phyloP scores from a whole-genome alignment of 2,888 invertebrate species.

The Agriopis leucophaearia region DNA sequence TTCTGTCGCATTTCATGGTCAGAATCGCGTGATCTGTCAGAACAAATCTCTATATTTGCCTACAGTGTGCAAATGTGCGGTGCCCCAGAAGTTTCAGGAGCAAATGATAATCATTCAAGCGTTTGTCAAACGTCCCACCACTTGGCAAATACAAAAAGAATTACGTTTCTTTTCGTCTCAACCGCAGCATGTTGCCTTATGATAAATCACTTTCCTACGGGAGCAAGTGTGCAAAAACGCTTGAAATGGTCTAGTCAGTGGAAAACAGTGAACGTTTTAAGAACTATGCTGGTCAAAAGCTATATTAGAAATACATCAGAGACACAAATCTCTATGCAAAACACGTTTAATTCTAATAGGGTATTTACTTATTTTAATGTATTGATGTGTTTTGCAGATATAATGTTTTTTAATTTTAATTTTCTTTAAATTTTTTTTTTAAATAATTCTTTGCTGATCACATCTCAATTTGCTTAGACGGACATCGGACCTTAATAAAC shows the following conservation, averaged over 20 bases:
- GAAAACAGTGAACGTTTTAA: conserved; percentile 19
- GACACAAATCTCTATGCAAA: no score
- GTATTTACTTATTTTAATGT: no score
- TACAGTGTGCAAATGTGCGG: conserved; percentile 10
- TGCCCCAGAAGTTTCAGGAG: conserved; percentile 31
- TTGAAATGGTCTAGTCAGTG: conserved; percentile 49
- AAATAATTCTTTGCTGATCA: no score
- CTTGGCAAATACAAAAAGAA: conserved; percentile 80
- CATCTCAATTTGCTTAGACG: no score
- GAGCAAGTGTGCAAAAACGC: conserved; percentile 36
- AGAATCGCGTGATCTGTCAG: no score
- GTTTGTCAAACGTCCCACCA: conserved; percentile 76
- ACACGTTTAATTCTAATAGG: no score
- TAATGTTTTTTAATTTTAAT: no score
- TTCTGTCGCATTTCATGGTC: no score
- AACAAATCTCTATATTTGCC: background rate
- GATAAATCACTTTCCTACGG: conserved; percentile 76
- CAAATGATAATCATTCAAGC: conserved; percentile 72
- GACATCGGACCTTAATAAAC: no score
- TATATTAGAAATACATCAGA: no score
- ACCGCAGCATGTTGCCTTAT: conserved; percentile 78
- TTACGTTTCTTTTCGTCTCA: conserved; percentile 81
- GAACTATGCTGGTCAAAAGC: background rate
- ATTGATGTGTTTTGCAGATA: no score
- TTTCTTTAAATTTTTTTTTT: no score